Percentiles rank a stretch among this genome's conserved stretches.
Evolutionary conservation across 53 echinoderm and acorn worm genomes (phyloP).

Genomic region (Stichopus horrens): DNA sequence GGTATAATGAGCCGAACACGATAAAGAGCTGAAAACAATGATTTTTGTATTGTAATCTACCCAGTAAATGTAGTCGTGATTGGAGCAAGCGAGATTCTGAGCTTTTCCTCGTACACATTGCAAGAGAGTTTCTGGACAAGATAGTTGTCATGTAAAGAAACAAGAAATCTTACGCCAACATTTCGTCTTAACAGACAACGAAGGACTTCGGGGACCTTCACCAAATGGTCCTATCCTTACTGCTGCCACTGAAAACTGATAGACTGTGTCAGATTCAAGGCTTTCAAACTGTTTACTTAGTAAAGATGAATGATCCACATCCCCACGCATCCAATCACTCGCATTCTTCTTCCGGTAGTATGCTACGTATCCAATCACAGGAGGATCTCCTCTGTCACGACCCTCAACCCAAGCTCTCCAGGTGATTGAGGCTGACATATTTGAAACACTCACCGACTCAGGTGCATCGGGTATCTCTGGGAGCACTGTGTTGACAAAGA

Average conservation of each 20-base stretch:
- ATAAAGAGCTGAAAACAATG: too few species aligned
- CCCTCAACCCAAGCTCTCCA: neutral
- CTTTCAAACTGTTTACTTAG: neutral
- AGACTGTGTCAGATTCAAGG: neutral
- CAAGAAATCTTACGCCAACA: neutral
- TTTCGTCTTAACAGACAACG: neutral
- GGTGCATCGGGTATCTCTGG: neutral
- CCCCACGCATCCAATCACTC: neutral
- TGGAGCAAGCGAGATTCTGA: too few species aligned
- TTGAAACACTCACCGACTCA: neutral
- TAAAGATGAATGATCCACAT: neutral
- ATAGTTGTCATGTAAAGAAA: too few species aligned
- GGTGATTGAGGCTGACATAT: neutral
- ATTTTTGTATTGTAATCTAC: too few species aligned
- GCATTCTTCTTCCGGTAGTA: neutral
- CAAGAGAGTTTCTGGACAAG: too few species aligned
- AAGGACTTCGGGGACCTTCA: neutral
- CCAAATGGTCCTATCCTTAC: neutral
- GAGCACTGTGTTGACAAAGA: neutral
- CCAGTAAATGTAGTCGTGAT: too few species aligned
- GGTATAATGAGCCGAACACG: too few species aligned
- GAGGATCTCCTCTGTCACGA: neutral
- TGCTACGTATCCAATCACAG: neutral
- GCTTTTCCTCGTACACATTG: too few species aligned
- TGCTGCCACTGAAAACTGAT: slow-evolving; percentile 8